Conservation (phyloP, 2,888 invertebrate species). For the Sminthurinus aureus region DNA sequence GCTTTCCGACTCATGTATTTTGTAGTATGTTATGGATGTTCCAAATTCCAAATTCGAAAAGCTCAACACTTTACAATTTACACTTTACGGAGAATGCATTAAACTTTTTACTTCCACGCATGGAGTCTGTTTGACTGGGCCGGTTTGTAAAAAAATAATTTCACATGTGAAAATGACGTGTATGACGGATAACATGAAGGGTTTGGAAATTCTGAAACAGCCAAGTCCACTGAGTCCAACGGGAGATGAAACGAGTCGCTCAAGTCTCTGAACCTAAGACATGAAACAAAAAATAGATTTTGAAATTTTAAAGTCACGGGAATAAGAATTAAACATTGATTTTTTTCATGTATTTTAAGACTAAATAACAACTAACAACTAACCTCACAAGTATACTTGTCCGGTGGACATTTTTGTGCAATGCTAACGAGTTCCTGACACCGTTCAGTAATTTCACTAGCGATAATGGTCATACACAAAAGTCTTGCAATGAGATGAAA, state of each 20-base stretch:
- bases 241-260: constrained; percentile 9
- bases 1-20: too few relatives aligned
- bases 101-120: neutral
- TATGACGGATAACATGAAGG: constrained; percentile 27
- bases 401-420: constrained; percentile 27
- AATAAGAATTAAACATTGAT: neutral
- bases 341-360: neutral
- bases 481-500: constrained; percentile 21
- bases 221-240: constrained; percentile 4
- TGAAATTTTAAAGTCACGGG: neutral
- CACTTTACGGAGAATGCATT: neutral
- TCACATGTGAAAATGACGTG: constrained; percentile 31
- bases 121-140: neutral
- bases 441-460: constrained; percentile 4
- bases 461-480: neutral
- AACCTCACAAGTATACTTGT: constrained; percentile 21
- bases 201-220: constrained; percentile 12
- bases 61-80: neutral
- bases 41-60: too few relatives aligned
- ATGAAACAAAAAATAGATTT: neutral
- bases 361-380: neutral
- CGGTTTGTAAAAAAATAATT: constrained; percentile 28
- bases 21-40: too few relatives aligned
- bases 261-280: constrained; percentile 23
- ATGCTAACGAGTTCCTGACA: constrained; percentile 9